A percentile compares a stretch with the other conserved stretches of the same genome.
Evolutionary conservation across 1,140 invertebrate genomes (phyloP).

Genomic region (Vanessa atalanta): DNA sequence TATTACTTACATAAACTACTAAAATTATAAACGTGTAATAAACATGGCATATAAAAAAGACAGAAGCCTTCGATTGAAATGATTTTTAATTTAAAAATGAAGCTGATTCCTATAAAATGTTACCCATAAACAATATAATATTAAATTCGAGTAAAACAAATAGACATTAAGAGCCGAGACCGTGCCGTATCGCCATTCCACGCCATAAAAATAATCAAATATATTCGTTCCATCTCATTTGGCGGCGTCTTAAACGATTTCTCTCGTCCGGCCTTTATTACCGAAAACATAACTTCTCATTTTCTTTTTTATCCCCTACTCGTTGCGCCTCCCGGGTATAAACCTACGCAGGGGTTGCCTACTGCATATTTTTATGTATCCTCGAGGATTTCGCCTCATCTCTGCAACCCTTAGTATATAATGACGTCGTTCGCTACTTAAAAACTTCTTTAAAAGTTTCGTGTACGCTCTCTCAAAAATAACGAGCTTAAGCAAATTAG

Average conservation of each 20-base stretch:
- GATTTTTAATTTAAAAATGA: conserved; percentile 37
- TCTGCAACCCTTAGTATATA: conserved; percentile 52
- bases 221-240: conserved; percentile 81
- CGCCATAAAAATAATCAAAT: conserved; percentile 80
- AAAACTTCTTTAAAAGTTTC: conserved; percentile 35
- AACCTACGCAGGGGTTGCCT: conserved; percentile 64
- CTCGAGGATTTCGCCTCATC: conserved; percentile 56
- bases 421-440: conserved; percentile 33
- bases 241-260: conserved; percentile 80
- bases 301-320: conserved; percentile 80
- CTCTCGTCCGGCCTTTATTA: conserved; percentile 80
- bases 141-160: conserved; percentile 77
- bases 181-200: conserved; percentile 75
- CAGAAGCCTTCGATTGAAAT: background rate
- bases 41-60: conserved; percentile 1
- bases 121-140: conserved; percentile 60
- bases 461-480: conserved; percentile 19
- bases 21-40: background rate
- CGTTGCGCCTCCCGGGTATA: conserved; percentile 59
- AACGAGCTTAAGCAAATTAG: conserved; percentile 21
- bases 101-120: conserved; percentile 49
- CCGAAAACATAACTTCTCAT: conserved; percentile 80
- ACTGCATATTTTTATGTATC: conserved; percentile 73
- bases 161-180: conserved; percentile 66
- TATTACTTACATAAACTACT: background rate